Base-by-base conservation (phyloP, 2,888 invertebrate species). In the Ganaspis brasiliensis region DNA sequence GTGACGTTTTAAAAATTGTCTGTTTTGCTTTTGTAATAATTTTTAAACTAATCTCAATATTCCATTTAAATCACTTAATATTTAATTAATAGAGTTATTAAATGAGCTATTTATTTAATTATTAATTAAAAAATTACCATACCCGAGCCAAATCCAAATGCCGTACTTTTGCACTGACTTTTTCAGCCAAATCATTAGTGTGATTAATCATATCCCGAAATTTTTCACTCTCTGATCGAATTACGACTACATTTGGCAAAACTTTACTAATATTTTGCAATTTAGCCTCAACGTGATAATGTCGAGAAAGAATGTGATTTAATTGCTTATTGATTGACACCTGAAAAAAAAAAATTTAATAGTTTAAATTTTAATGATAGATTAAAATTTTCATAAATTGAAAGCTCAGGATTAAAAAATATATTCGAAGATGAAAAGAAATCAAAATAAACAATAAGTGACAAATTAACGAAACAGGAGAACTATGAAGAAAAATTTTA, bases 161-260 rank as follows among this genome's bases (percentile, higher is more conserved):
- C 10, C 98, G 94, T 16, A 99, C 99, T 95, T 98, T 99, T 26
- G 97, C 96, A 89, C 98, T 98, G 74, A 99, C 99, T 90, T 97
- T 97, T 87, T 97, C 97, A 0, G 98, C 98, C 70, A 98, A 93
- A 31, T 94, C 93, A 6, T 98, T 97, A 0, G 99, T 98, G 87
- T 95, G 95, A 40, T 95, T 94, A 40, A 99, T 97, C 94, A 98
- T 98, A 77, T 94, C 94, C 3, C 96, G 95, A 37, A 99, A 94
- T 82, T 96, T 95, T 82, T 95, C 95, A 1, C 98, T 95, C 91
- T 98, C 97, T 0, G 93, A 92, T 88, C 95, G 95, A 14, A 98
- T 94, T 24, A 95, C 92, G 82, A 95, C 94, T n/a, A 98, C 93
- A 87, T 96, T 96, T 1, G 96, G 95, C 90, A 98, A 93, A 14